A percentile compares a stretch with the other conserved stretches of the same genome.
These are phyloP conservation scores for Podilymbus podiceps DNA, from an alignment of 2,113 vertebrate genomes.

Conservation along the genomic window DNA sequence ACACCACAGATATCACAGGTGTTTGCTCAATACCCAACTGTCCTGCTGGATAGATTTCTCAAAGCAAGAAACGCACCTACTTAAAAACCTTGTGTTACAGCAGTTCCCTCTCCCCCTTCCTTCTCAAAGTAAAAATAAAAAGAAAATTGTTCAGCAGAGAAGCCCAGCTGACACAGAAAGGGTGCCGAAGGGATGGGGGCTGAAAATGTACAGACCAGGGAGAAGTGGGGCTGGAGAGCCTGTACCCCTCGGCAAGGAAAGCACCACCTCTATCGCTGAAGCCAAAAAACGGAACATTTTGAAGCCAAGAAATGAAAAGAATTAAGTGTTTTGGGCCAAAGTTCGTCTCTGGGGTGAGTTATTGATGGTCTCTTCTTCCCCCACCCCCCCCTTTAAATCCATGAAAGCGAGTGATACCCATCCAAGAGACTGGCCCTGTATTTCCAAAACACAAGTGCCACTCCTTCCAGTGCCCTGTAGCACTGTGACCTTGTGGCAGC, in stretches of 20 bases:
- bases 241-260: background rate
- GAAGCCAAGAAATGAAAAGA: background rate
- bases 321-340: background rate
- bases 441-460: background rate
- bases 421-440: background rate
- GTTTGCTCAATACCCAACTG: background rate
- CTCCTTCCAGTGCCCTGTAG: background rate
- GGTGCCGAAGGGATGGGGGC: background rate
- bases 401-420: background rate
- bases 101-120: background rate
- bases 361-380: background rate
- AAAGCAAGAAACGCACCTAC: background rate
- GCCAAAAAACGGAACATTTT: background rate
- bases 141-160: background rate
- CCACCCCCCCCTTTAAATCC: background rate
- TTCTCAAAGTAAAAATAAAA: background rate
- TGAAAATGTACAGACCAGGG: background rate
- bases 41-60: background rate
- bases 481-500: background rate
- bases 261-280: background rate
- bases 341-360: background rate
- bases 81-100: background rate
- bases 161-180: background rate
- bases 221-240: background rate
- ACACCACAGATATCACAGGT: background rate